Evolutionary conservation across 2,888 invertebrate species (phyloP).

Genomic region (Drosophila planitibia): DNA sequence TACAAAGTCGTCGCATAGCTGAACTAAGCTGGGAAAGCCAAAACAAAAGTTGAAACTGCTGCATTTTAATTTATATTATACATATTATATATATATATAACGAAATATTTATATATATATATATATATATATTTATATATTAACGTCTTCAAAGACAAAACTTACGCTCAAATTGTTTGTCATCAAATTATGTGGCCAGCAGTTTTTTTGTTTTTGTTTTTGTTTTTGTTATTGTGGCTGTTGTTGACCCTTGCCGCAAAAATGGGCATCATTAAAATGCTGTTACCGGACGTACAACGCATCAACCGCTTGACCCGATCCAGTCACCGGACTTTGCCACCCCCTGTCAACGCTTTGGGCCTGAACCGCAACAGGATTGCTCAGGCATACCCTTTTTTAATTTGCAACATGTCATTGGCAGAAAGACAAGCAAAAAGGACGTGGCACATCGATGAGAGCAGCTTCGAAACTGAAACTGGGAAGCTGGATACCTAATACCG

Average conservation of each 20-base stretch:
- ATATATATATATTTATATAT: neutral
- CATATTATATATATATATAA: neutral
- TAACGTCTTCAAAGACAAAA: conserved; percentile 69
- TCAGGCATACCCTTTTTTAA: conserved; percentile 81
- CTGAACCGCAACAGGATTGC: conserved; percentile 73
- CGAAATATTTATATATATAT: neutral
- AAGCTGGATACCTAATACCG: neutral
- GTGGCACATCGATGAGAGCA: conserved; percentile 55
- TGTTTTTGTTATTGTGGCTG: conserved; percentile 19
- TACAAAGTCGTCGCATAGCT: conserved; percentile 45
- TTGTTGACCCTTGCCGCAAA: conserved; percentile 42
- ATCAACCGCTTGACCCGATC: conserved; percentile 37
- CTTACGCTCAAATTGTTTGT: conserved; percentile 78
- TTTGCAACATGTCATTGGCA: conserved; percentile 81
- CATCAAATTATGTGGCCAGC: conserved; percentile 74
- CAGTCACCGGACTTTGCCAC: conserved; percentile 24
- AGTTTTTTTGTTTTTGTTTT: conserved; percentile 21
- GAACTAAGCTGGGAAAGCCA: conserved; percentile 7
- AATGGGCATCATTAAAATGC: conserved; percentile 80
- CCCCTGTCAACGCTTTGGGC: conserved; percentile 42
- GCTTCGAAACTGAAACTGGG: neutral
- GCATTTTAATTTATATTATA: conserved; percentile 11
- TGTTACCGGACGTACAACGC: conserved; percentile 64
- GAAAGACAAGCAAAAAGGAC: conserved; percentile 78
- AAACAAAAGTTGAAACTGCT: conserved; percentile 33